Base-by-base conservation (phyloP, 2,888 invertebrate species). In the Platycheirus albimanus region DNA sequence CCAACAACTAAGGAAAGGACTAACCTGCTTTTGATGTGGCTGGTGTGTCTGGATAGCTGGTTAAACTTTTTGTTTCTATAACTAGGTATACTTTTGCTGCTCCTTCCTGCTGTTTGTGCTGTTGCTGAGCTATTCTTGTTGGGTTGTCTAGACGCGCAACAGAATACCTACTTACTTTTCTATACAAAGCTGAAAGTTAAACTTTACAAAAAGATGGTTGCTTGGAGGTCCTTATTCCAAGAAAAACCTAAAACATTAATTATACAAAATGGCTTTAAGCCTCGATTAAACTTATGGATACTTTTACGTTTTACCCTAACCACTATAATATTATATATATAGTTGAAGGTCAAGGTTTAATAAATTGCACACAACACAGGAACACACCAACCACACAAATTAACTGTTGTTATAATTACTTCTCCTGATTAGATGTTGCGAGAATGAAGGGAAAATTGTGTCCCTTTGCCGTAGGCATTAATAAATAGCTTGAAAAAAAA, bases 21-120 rank as follows among this genome's bases (percentile, higher is more conserved):
- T 33, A 56, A 75, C 69, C 54, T 69, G 58, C 76, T 76, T 80
- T 76, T 75, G 80, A 80, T 80, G 76, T 80, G 80, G 79, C 15
- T 24, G n/a, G 47, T 52, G 30, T 28, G 30, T 24, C 13, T 38
- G 19, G 61, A 45, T 38, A 38, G 15, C 15, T 38, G 38, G 13
- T 20, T 28, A 41, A 58, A 41, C 17, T 30, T 61, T 61, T 43
- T 77, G 30, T 56, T 47, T 70, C 33, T 24, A 43, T 20, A 28
- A 28, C n/a, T 1, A 1, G 5, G 6, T 30, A 28, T 69, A 43
- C 38, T 61, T 51, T 33, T 43, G 28, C 43, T 41, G 24, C n/a
- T 63, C 8, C 58, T n/a, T 28, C 24, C 38, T 43, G 17, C 33
- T 69, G 52, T 43, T 67, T 43, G 58, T 49, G 38, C 20, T 47